Evolutionary conservation across 30 jellyfish, hydroid and myxozoan genomes (phyloP), one percentile per base, ranked within the genome.

Genomic region (Clytia hemisphaerica): DNA sequence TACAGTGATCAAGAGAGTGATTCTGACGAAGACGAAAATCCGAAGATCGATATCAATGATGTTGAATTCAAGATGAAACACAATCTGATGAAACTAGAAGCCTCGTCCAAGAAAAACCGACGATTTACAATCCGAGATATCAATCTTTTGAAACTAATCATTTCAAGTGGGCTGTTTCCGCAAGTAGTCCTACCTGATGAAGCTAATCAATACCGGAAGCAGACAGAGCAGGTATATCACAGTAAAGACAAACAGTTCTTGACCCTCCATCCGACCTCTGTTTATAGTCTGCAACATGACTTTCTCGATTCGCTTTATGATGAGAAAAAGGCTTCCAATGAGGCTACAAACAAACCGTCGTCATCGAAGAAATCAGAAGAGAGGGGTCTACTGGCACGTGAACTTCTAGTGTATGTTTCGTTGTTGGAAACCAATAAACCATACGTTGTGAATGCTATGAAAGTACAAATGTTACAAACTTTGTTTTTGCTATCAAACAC

Each of bases 161-260:
- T 92, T 36, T 47, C 93, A 70, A 79, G 95, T 67, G 99, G 99
- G 0, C 85, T 92, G 6, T 92, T 76, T 33, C 98, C 98, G 4
- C 98, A 89, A 85, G 79, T 92, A 29, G 99, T 94, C 22, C 75
- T 83, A 0, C 92, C 99, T 19, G 99, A 92, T 42, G 99, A 92
- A 44, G 50, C 93, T 0, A 92, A 92, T 57, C 87, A 90, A 30
- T 85, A 93, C 93, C 80, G 96, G 22, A 73, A 84, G 27, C 87
- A 68, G 26, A 77, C 96, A 2, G 99, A 92, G 54, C 85, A 74
- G 53, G 47, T 88, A 2, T 92, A 61, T 37, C 99, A 92, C 71
- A 78, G 88, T 79, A 92, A 79, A 79, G 94, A 83, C 33, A 92
- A 92, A 67, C 96, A 83, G 60, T 92, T 83, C 51, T 75, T 92